Evolutionary conservation across 2,113 vertebrate species (phyloP).

Genomic region (Heterocephalus glaber): DNA sequence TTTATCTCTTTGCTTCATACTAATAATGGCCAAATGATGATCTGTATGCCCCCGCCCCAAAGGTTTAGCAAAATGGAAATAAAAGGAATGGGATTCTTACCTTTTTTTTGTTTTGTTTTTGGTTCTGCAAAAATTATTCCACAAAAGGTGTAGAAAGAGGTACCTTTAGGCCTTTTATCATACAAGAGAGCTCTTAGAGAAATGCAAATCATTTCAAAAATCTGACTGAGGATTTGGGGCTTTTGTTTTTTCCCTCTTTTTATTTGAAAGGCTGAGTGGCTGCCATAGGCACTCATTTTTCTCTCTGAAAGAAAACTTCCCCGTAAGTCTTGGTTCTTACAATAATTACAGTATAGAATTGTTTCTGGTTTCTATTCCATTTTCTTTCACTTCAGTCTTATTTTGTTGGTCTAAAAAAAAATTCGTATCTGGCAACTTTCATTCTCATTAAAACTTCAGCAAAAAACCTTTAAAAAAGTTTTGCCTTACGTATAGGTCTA

Average conservation of each 20-base stretch:
- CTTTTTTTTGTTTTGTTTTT: not conserved
- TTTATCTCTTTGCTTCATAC: constrained; percentile 43
- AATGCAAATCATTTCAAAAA: not conserved
- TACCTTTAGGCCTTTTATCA: not conserved
- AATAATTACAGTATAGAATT: constrained; percentile 5
- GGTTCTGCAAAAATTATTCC: not conserved
- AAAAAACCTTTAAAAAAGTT: constrained; percentile 40
- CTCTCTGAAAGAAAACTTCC: not conserved
- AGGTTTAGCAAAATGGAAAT: constrained; percentile 41
- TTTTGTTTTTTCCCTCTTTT: not conserved
- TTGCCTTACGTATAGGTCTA: constrained; percentile 43
- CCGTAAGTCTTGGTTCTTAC: constrained; percentile 5
- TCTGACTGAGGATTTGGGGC: not conserved
- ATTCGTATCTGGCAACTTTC: constrained; percentile 34
- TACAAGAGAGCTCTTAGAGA: not conserved
- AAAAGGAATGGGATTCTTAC: not conserved
- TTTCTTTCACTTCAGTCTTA: not conserved
- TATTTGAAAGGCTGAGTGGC: not conserved
- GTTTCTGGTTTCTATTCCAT: constrained; percentile 20
- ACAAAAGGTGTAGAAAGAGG: not conserved
- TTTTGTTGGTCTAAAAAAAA: not conserved
- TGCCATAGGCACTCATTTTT: not conserved
- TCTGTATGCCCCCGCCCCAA: not conserved
- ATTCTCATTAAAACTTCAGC: constrained; percentile 63
- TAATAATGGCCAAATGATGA: constrained; percentile 51